Evolutionary conservation across 2,113 vertebrate species (phyloP).

Genomic region (Pelobates fuscus): DNA sequence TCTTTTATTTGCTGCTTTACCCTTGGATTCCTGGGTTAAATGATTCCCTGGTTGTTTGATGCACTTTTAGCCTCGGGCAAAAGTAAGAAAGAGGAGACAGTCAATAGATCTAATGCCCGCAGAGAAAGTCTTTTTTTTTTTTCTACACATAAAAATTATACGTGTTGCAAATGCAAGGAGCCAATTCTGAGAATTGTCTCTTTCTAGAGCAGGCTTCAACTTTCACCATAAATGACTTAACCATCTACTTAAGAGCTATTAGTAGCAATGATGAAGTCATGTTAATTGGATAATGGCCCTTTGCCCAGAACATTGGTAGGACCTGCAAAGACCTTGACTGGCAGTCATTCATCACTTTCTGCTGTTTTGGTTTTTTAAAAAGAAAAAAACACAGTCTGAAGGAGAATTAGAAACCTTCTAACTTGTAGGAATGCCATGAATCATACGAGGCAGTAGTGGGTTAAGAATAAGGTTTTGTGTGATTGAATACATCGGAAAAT

Average conservation of each 20-base stretch:
- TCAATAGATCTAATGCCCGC: neutral
- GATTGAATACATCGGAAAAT: too few species aligned
- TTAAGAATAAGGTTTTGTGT: neutral
- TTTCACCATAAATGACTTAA: constrained; percentile 69
- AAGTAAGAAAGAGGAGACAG: neutral
- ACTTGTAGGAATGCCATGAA: constrained; percentile 66
- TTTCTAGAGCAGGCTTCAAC: constrained; percentile 65
- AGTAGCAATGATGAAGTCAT: constrained; percentile 72
- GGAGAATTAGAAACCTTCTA: too few species aligned
- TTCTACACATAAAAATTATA: too few species aligned
- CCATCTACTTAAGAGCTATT: constrained; percentile 71
- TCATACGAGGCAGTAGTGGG: constrained; percentile 73
- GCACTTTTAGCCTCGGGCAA: too few species aligned
- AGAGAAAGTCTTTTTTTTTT: neutral
- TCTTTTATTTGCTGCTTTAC: neutral
- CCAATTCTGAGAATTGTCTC: constrained; percentile 54
- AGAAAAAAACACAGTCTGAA: constrained; percentile 47
- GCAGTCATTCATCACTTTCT: constrained; percentile 62
- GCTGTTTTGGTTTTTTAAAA: constrained; percentile 59
- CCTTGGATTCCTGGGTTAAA: too few species aligned
- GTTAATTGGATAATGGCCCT: constrained; percentile 80
- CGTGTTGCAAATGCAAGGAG: neutral
- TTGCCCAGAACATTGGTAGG: constrained; percentile 75
- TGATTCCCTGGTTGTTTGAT: too few species aligned
- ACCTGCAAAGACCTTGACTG: constrained; percentile 70